phyloP scores from a whole-genome alignment of 92 coral and sea anemone species.

The Porites cylindrica region DNA sequence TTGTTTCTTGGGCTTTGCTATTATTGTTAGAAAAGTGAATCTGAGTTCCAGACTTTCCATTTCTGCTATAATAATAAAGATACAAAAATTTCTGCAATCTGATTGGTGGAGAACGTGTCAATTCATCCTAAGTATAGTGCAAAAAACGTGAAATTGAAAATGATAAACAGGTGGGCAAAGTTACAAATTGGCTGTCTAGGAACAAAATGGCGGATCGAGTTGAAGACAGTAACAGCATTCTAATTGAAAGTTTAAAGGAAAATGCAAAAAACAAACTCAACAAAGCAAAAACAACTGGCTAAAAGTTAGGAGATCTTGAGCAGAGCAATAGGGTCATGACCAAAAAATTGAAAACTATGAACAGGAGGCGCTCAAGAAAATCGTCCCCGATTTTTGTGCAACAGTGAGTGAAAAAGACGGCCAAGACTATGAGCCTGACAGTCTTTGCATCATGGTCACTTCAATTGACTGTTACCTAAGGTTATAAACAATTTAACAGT shows the following conservation, averaged over 20 bases:
- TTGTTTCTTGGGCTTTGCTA: no score
- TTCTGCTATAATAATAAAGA: no score
- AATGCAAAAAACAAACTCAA: neutral
- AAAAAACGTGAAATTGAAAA: conserved; percentile 17
- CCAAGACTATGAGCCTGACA: conserved; percentile 45
- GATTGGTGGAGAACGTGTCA: conserved; percentile 18
- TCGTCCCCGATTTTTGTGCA: conserved; percentile 37
- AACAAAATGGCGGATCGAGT: conserved; percentile 33
- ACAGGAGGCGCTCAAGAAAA: conserved; percentile 22
- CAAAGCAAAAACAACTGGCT: conserved; percentile 29
- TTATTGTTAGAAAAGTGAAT: no score
- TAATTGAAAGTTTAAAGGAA: neutral
- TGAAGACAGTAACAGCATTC: conserved; percentile 6
- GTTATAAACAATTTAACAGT: conserved; percentile 28
- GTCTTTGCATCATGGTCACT: conserved; percentile 48
- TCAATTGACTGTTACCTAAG: conserved; percentile 44
- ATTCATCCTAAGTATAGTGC: conserved; percentile 9
- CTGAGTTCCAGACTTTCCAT: no score
- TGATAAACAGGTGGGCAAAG: neutral
- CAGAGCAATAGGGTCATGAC: conserved; percentile 2
- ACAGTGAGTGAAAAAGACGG: conserved; percentile 34
- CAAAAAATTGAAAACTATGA: conserved; percentile 12
- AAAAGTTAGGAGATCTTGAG: conserved; percentile 51
- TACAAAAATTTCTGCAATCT: conserved; percentile 28
- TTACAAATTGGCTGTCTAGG: neutral